These are phyloP conservation scores for Busseola fusca DNA, from an alignment of 2,888 invertebrate genomes.

Conservation along the genomic window DNA sequence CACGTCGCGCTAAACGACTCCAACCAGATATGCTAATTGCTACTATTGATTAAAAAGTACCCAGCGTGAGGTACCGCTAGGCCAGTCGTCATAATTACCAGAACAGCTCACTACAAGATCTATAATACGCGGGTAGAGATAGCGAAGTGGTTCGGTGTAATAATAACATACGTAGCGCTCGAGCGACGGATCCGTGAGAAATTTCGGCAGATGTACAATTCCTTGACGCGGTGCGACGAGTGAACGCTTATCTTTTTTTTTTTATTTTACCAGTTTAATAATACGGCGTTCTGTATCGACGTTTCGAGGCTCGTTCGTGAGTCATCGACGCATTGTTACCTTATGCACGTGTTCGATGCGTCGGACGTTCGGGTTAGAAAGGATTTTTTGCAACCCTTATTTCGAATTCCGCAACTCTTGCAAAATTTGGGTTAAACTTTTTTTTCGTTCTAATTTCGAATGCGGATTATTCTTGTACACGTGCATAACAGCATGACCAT, in stretches of 20 bases:
- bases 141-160: constrained; percentile 81
- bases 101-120: constrained; percentile 68
- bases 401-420: constrained; percentile 88
- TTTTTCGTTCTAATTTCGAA: constrained; percentile 73
- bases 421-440: constrained; percentile 85
- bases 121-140: constrained; percentile 81
- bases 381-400: constrained; percentile 88
- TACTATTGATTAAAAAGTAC: constrained; percentile 82
- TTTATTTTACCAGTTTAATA: constrained; percentile 80
- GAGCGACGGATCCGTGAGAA: constrained; percentile 85
- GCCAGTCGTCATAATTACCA: constrained; percentile 82
- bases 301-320: constrained; percentile 80
- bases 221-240: constrained; percentile 86
- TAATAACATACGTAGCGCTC: constrained; percentile 82
- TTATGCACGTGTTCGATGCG: constrained; percentile 84
- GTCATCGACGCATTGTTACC: constrained; percentile 84
- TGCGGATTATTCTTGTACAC: constrained; percentile 68
- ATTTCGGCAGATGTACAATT: constrained; percentile 89
- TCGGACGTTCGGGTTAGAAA: constrained; percentile 87
- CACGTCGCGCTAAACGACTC: constrained; percentile 67
- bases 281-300: constrained; percentile 82
- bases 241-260: constrained; percentile 87
- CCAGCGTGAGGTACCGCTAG: constrained; percentile 82
- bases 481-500: constrained; percentile 72
- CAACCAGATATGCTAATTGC: constrained; percentile 83